Percentiles rank a stretch among this genome's conserved stretches.
phyloP scores from a whole-genome alignment of 2,113 vertebrate genomes.

The Opisthocomus hoazin region DNA sequence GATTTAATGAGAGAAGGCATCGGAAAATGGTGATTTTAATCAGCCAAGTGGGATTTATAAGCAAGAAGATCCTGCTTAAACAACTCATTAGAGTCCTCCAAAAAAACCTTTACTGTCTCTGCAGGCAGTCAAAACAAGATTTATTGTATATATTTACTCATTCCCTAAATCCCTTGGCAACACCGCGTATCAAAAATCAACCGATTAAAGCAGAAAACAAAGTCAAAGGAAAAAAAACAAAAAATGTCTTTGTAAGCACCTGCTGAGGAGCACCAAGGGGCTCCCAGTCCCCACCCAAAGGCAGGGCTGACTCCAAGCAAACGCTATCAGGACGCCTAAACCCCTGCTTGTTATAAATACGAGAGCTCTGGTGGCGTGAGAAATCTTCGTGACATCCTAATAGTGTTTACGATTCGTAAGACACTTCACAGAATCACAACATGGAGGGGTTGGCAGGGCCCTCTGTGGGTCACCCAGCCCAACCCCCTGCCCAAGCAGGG shows the following conservation, averaged over 20 bases:
- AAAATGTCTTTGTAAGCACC: neutral
- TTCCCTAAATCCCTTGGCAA: neutral
- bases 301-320: neutral
- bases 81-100: neutral
- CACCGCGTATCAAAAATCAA: neutral
- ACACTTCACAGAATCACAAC: too few species aligned
- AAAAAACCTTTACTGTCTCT: neutral
- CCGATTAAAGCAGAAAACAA: neutral
- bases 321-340: neutral
- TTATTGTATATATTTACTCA: neutral
- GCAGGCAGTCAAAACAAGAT: neutral
- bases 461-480: too few species aligned
- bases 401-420: neutral
- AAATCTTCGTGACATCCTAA: neutral
- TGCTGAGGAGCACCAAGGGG: neutral
- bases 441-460: too few species aligned
- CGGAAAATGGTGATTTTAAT: neutral
- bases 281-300: neutral
- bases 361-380: neutral
- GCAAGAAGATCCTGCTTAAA: neutral
- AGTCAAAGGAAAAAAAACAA: neutral
- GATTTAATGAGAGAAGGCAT: neutral
- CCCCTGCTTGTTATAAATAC: neutral
- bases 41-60: neutral
- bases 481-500: too few species aligned